phyloP scores from a whole-genome alignment of 1,140 invertebrate genomes.

The Oedothorax gibbosus region DNA sequence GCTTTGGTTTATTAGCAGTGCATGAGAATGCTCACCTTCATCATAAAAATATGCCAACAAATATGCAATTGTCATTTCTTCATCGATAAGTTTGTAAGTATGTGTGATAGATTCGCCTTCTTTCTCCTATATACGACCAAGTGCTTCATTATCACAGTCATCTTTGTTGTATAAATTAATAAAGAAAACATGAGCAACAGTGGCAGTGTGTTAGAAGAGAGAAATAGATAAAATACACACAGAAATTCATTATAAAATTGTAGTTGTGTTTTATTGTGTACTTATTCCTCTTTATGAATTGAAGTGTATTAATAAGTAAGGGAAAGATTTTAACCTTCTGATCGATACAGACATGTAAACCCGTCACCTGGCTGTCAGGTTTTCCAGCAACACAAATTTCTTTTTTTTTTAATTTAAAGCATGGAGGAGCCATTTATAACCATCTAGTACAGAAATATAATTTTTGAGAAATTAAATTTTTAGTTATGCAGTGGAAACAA shows the following conservation, averaged over 20 bases:
- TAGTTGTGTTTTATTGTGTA: slow-evolving; percentile 9
- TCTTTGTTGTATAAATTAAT: slow-evolving; percentile 58
- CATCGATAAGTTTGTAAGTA: slow-evolving; percentile 39
- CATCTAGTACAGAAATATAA: too few relatives aligned
- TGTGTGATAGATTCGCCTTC: slow-evolving; percentile 58
- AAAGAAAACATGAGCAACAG: slow-evolving; percentile 39
- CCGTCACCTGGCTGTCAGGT: too few relatives aligned
- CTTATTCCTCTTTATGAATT: slow-evolving; percentile 10
- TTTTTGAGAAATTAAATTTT: too few relatives aligned
- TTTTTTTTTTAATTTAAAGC: too few relatives aligned
- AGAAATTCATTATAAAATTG: slow-evolving; percentile 54
- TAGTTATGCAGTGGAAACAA: too few relatives aligned
- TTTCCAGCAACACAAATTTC: too few relatives aligned
- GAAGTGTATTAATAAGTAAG: not conserved
- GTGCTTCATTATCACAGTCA: slow-evolving; percentile 60
- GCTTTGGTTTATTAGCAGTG: slow-evolving; percentile 34
- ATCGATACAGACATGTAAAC: too few relatives aligned
- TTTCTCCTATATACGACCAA: slow-evolving; percentile 58
- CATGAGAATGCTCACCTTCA: slow-evolving; percentile 41
- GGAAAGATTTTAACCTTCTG: not conserved
- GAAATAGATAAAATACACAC: slow-evolving; percentile 50
- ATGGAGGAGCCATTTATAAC: too few relatives aligned
- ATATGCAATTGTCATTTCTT: slow-evolving; percentile 33
- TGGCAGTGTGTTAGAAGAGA: slow-evolving; percentile 57
- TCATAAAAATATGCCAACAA: slow-evolving; percentile 35